These are phyloP conservation scores for Amazona guildingii DNA, from an alignment of 2,113 vertebrate species.

Conservation along the genomic window DNA sequence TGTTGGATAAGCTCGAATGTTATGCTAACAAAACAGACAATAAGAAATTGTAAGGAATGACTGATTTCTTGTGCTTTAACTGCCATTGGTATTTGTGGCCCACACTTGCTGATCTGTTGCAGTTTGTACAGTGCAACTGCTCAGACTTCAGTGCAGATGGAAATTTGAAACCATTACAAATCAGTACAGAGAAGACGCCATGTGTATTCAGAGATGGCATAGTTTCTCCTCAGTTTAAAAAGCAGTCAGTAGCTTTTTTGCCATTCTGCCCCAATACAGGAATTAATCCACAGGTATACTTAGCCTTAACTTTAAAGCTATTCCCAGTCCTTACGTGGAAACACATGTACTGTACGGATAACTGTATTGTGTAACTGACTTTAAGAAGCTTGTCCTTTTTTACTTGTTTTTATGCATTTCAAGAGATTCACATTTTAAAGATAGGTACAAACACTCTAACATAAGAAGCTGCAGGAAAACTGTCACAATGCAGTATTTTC, in stretches of 20 bases:
- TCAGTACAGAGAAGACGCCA: neutral
- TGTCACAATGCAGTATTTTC: neutral
- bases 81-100: neutral
- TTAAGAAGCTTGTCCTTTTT: neutral
- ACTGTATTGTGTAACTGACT: neutral
- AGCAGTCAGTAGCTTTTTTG: neutral
- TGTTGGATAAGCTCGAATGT: conserved; percentile 95
- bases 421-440: neutral
- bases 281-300: neutral
- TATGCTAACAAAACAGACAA: conserved; percentile 80
- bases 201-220: neutral
- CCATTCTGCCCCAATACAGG: neutral
- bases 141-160: neutral
- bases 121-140: neutral
- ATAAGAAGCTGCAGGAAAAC: neutral
- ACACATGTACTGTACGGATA: neutral
- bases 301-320: neutral
- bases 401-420: neutral
- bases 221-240: neutral
- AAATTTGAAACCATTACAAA: neutral
- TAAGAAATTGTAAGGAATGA: neutral
- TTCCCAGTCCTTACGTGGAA: neutral
- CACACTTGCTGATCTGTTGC: neutral
- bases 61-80: neutral
- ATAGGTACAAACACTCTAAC: neutral